Evolutionary conservation across 2,113 vertebrate genomes (phyloP).

Genomic region (Limnothrissa miodon): DNA sequence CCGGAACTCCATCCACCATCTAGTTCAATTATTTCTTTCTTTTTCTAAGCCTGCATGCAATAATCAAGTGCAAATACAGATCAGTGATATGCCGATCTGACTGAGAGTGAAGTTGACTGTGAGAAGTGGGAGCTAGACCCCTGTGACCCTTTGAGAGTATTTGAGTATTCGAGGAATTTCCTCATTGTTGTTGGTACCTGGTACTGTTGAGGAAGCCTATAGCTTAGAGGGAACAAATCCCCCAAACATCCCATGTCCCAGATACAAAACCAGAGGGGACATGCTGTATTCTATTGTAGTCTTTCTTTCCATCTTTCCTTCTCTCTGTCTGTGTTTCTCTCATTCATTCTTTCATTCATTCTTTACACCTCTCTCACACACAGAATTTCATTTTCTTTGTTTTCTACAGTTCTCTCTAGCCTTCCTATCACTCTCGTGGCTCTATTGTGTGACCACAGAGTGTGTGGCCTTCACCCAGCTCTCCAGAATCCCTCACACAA

Average conservation of each 20-base stretch:
- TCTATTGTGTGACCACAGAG: not conserved
- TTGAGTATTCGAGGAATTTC: not conserved
- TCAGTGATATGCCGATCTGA: not conserved
- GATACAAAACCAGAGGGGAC: not conserved
- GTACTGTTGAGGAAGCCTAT: not conserved
- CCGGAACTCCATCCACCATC: not conserved
- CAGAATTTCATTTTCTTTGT: not conserved
- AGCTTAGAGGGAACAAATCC: not conserved
- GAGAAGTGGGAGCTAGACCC: not conserved
- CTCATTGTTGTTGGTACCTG: not conserved
- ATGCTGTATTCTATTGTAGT: not conserved
- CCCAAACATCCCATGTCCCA: not conserved
- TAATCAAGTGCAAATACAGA: not conserved
- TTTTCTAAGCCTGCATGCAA: not conserved
- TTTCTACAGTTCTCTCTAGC: not conserved
- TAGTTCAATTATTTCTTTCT: not conserved
- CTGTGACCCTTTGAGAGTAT: not conserved
- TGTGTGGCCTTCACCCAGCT: not conserved
- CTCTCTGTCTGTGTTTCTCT: not conserved
- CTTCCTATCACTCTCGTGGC: conserved; percentile 13
- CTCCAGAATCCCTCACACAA: conserved; percentile 21
- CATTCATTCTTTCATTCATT: not conserved
- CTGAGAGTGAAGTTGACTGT: not conserved
- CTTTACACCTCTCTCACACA: not conserved
- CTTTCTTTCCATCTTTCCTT: not conserved